Percentiles rank a stretch among this genome's conserved stretches.
phyloP scores from a whole-genome alignment of 2,888 invertebrate genomes.

The Phymatocera aterrima region DNA sequence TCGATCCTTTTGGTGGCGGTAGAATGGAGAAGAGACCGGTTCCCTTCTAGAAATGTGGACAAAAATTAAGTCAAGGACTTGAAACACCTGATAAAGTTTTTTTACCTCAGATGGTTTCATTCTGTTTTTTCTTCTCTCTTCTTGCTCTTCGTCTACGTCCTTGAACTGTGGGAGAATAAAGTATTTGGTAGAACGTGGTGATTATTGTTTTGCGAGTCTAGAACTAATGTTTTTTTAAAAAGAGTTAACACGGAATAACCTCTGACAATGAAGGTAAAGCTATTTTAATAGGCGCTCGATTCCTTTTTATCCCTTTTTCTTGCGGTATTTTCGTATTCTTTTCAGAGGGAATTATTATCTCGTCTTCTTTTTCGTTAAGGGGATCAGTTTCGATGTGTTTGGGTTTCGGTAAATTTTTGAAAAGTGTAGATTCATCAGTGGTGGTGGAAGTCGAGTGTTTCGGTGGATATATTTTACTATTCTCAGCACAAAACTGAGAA shows the following conservation, averaged over 20 bases:
- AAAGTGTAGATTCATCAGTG: slow-evolving; percentile 57
- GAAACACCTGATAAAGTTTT: too few relatives aligned
- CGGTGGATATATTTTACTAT: background rate
- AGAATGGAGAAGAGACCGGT: slow-evolving; percentile 83
- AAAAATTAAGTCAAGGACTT: too few relatives aligned
- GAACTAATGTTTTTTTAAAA: background rate
- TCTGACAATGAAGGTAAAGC: slow-evolving; percentile 82
- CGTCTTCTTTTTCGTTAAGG: slow-evolving; percentile 78
- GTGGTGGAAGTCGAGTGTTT: slow-evolving; percentile 17
- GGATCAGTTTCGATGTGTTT: slow-evolving; percentile 54
- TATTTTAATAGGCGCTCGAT: slow-evolving; percentile 79
- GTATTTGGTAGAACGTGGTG: background rate
- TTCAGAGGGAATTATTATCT: slow-evolving; percentile 77
- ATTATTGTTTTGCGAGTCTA: background rate
- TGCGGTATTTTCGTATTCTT: slow-evolving; percentile 62
- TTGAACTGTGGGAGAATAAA: slow-evolving; percentile 75
- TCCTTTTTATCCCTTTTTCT: slow-evolving; percentile 61
- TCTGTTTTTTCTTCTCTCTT: slow-evolving; percentile 73
- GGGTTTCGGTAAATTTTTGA: slow-evolving; percentile 76
- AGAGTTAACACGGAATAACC: slow-evolving; percentile 70
- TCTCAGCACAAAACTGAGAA: background rate
- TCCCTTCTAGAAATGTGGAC: slow-evolving; percentile 78
- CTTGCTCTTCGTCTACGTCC: slow-evolving; percentile 77
- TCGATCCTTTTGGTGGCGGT: slow-evolving; percentile 80
- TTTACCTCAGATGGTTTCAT: slow-evolving; percentile 76